These are phyloP conservation scores for Xestia ashworthii DNA, from an alignment of 2,888 invertebrate genomes.

Conservation along the genomic window DNA sequence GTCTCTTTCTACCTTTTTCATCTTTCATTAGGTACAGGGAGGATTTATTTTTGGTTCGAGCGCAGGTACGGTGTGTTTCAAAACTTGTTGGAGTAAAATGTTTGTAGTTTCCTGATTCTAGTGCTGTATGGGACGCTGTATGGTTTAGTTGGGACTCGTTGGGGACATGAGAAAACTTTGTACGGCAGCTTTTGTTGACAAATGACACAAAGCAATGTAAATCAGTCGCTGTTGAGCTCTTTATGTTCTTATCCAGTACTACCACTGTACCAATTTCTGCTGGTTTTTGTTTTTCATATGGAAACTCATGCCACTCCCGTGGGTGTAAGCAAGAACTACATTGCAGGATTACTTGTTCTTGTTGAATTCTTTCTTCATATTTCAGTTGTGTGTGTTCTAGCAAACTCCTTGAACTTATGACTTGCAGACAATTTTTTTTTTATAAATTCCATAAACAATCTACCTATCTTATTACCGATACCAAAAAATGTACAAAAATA, in stretches of 20 bases:
- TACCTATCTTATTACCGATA: too few relatives aligned
- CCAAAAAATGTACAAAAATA: background rate
- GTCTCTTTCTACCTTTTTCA: conserved; percentile 39
- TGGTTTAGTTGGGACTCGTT: background rate
- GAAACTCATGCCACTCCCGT: background rate
- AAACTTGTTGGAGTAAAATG: background rate
- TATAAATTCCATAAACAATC: background rate
- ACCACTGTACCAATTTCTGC: background rate
- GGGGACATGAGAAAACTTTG: background rate
- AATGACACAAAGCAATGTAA: background rate
- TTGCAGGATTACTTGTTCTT: background rate
- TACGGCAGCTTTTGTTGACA: background rate
- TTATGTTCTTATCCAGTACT: background rate
- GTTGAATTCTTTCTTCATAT: background rate
- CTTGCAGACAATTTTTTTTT: background rate
- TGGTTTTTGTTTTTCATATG: background rate
- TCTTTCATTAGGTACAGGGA: conserved; percentile 30
- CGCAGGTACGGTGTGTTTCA: background rate
- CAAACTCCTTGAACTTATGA: background rate
- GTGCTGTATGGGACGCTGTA: background rate
- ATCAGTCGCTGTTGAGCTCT: background rate
- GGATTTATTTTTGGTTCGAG: conserved; percentile 10
- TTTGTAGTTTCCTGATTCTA: conserved; percentile 4
- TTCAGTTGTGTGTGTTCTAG: background rate
- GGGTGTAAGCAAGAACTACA: background rate